A percentile compares a stretch with the other conserved stretches of the same genome.
These are phyloP conservation scores for Schizothorax lantsangensis DNA, from an alignment of 2,797 vertebrate genomes.

Conservation along the genomic window DNA sequence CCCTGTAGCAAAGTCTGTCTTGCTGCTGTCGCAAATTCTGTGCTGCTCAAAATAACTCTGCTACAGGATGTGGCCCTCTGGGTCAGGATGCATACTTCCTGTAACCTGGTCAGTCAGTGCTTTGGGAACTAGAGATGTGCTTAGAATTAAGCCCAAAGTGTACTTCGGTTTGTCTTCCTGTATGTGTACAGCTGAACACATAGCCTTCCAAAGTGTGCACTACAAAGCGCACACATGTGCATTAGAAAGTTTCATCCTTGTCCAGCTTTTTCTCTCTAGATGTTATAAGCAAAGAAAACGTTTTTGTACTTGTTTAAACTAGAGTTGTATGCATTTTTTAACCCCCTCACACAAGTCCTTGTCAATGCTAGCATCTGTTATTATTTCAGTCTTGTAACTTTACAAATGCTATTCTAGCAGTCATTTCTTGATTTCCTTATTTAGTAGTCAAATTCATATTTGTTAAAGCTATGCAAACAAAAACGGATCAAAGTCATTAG, in stretches of 20 bases:
- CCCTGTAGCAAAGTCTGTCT: conserved; percentile 2
- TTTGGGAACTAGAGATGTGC: conserved; percentile 42
- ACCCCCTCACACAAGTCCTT: neutral
- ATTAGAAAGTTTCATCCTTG: neutral
- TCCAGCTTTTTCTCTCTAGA: neutral
- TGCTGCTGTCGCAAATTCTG: conserved; percentile 16
- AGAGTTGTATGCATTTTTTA: neutral
- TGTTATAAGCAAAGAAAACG: neutral
- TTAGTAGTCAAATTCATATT: neutral
- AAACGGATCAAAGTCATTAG: neutral
- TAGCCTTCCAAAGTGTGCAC: neutral
- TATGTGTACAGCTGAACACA: neutral
- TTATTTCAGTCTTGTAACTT: neutral
- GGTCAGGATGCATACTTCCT: conserved; percentile 58
- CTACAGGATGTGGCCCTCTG: conserved; percentile 52
- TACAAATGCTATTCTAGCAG: neutral
- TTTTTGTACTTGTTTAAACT: neutral
- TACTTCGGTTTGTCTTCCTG: neutral
- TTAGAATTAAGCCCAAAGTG: neutral
- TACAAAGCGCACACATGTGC: neutral
- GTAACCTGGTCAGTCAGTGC: conserved; percentile 41
- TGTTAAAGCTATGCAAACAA: neutral
- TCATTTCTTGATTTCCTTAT: neutral
- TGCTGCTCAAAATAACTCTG: conserved; percentile 42
- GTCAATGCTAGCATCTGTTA: neutral